Conservation (phyloP, 2,113 vertebrate genomes). For the Myotis lucifugus region DNA sequence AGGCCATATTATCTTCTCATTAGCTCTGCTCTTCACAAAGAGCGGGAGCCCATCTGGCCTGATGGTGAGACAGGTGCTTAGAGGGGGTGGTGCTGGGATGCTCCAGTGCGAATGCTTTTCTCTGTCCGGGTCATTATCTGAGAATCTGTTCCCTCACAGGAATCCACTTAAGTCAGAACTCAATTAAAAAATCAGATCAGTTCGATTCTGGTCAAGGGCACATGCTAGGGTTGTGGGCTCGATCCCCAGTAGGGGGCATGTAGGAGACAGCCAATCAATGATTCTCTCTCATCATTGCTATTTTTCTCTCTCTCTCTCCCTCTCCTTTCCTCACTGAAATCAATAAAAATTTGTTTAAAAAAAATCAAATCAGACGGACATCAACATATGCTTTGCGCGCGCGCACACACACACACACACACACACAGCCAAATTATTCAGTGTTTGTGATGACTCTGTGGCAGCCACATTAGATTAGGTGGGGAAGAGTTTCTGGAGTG, state of each 20-base stretch:
- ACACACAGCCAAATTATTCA: neutral
- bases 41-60: neutral
- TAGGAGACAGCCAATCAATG: too few species aligned
- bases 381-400: neutral
- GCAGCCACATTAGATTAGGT: neutral
- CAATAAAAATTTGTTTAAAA: neutral
- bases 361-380: neutral
- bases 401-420: neutral
- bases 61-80: too few species aligned
- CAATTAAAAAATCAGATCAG: constrained; percentile 26
- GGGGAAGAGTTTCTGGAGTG: neutral
- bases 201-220: too few species aligned
- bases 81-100: neutral
- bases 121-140: neutral
- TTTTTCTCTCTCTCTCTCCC: too few species aligned
- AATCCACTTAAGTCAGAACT: constrained; percentile 2
- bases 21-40: neutral
- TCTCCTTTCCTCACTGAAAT: too few species aligned
- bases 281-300: too few species aligned
- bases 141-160: constrained; percentile 22
- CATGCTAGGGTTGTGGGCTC: too few species aligned
- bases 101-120: too few species aligned
- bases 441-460: neutral
- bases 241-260: too few species aligned
- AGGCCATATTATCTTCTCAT: neutral